These are phyloP conservation scores for Enteromius unitaeniatus DNA, from an alignment of 2,797 vertebrate species.

Conservation along the genomic window DNA sequence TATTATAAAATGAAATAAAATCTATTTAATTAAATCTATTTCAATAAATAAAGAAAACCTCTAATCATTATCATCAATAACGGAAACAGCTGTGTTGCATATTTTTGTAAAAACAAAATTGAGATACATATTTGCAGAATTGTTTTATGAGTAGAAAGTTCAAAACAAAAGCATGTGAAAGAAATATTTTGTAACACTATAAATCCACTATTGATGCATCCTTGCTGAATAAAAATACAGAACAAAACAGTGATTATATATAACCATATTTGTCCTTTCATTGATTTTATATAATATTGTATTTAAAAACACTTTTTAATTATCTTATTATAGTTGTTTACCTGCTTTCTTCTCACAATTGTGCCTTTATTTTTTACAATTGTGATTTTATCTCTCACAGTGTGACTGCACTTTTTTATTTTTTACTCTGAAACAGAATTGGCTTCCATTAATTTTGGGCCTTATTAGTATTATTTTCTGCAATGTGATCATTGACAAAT, in stretches of 20 bases:
- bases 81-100: too few relatives aligned
- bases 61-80: neutral
- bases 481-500: neutral
- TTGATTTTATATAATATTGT: neutral
- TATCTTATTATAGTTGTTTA: neutral
- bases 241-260: neutral
- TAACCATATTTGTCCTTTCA: neutral
- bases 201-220: neutral
- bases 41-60: too few relatives aligned
- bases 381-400: neutral
- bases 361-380: neutral
- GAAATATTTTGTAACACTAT: neutral
- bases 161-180: neutral
- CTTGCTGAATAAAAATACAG: neutral
- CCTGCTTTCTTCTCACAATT: neutral
- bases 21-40: too few relatives aligned
- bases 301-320: neutral
- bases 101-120: neutral
- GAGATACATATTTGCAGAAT: neutral
- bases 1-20: too few relatives aligned
- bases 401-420: neutral
- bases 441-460: neutral
- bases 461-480: neutral
- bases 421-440: neutral
- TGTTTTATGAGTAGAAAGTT: neutral